Evolutionary conservation across 1,140 invertebrate species (phyloP), one percentile per base, ranked within the genome.

Genomic region (Drosophila chauvacae): DNA sequence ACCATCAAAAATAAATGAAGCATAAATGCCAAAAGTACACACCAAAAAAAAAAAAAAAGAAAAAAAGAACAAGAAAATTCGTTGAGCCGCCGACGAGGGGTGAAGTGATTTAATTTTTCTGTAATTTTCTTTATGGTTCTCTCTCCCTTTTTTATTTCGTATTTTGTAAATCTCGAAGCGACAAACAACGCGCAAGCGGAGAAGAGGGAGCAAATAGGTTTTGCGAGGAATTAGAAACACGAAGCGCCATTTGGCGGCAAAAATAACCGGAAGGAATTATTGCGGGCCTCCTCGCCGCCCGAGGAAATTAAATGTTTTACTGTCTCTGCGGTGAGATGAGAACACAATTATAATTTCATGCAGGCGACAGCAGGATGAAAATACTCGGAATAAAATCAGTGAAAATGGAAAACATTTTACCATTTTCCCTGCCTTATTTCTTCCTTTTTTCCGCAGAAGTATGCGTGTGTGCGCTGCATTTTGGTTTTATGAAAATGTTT

Each of bases 191-290:
- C 45, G 39, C 26, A 14, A 26, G 35, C 37, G 3, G n/a, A 11
- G 20, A n/a, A 10, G 50, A 30, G 33, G 37, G 16, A 62, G 26
- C 58, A 83, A 86, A 87, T 86, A 83, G 83, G 76, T 83, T 86
- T 88, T 68, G n/a, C 50, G 26, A 59, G 76, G 68, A 88, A 88
- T 87, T 87, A 87, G 80, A 84, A 87, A 80, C 80, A 84, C 77
- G 73, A 63, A 79, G 44, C 73, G 72, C 78, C 75, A 83, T 64
- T 75, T 74, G 75, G 80, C 61, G 71, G 65, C 58, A 69, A 77
- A 88, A 88, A 84, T 87, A 87, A 84, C 84, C 84, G 84, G 84
- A 87, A 88, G 84, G 84, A 90, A 87, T 87, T 87, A 87, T 88
- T 77, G 64, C 75, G 57, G 70, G 62, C 73, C 70, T 73, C 23